Percentiles rank a stretch among this genome's conserved stretches.
Evolutionary conservation across 2,888 invertebrate genomes (phyloP).

Genomic region (Coelopa pilipes): DNA sequence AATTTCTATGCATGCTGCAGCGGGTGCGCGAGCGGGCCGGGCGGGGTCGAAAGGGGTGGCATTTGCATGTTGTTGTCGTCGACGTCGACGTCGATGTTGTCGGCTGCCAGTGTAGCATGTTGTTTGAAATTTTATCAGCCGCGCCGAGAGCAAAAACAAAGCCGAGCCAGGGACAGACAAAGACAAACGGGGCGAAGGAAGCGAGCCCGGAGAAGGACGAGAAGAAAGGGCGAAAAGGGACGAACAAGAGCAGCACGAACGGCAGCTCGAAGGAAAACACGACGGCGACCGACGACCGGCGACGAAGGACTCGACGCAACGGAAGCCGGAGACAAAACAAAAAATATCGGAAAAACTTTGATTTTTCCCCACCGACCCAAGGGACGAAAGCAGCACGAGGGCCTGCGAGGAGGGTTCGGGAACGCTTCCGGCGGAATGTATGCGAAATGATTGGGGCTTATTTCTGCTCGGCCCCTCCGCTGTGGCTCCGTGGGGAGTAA

Average conservation of each 20-base stretch:
- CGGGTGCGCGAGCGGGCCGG: not conserved
- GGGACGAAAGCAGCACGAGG: not conserved
- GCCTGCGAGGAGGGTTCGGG: not conserved
- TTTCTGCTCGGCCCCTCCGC: too few relatives aligned
- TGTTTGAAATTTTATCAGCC: constrained; percentile 26
- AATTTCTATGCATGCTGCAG: constrained; percentile 29
- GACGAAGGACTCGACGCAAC: constrained; percentile 1
- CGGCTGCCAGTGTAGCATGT: constrained; percentile 16
- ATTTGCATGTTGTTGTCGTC: constrained; percentile 11
- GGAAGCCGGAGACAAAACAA: not conserved
- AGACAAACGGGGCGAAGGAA: not conserved
- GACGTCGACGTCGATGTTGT: too few relatives aligned
- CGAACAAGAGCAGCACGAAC: not conserved
- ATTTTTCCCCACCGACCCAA: not conserved
- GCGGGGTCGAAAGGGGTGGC: not conserved
- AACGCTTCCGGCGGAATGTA: not conserved
- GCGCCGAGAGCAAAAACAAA: not conserved
- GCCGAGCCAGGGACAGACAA: not conserved
- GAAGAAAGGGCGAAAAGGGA: not conserved
- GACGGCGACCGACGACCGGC: not conserved
- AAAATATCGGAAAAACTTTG: constrained; percentile 15
- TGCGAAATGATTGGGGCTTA: not conserved
- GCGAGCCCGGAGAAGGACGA: not conserved
- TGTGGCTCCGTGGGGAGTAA: constrained; percentile 4
- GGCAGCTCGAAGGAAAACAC: not conserved